Base-by-base conservation (phyloP, 2,888 invertebrate genomes). In the Lordiphosa andalusiaca region DNA sequence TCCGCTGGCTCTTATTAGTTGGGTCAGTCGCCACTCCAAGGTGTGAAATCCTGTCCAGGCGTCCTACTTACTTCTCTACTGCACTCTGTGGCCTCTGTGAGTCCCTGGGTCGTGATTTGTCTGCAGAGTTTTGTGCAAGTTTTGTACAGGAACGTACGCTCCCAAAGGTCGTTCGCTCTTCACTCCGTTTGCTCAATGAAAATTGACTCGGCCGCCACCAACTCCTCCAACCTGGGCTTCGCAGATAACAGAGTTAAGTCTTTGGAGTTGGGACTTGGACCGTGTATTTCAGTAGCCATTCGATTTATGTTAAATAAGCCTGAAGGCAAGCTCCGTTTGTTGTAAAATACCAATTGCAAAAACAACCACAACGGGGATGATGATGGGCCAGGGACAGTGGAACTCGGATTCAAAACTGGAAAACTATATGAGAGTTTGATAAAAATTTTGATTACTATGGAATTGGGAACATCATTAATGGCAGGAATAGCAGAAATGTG, bases 231-330 rank as follows among this genome's bases (percentile, higher is more conserved):
- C 46, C n/a, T 4, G 9, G n/a, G 36, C 38, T 49, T 36, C 23
- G 38, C 42, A 54, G 70, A 54, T 70, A 41, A n/a, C n/a, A 52
- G 50, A 30, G 56, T 38, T 54, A 13, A 33, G 33, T 30, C 30
- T 33, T 25, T 36, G 35, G 47, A 38, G 30, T 49, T 60, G 58
- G 58, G 35, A 57, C 57, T 51, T 35, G 50, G 56, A 30, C 44
- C 44, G 83, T 83, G 87, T 85, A 85, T 86, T 85, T 67, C 86
- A 86, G 87, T 85, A 85, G 85, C 85, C 72, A 67, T 64, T 70
- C 83, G 78, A 85, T 86, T 86, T 85, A 86, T 85, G 87, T 85
- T 85, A 85, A 85, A 85, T 86, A 85, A 80, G 80, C 76, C 53
- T 67, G 66, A 71, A 76, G 62, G 83, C 78, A 60, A 67, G 83